Conservation (phyloP, 2,888 invertebrate genomes). For the Matsumyia berberina region DNA sequence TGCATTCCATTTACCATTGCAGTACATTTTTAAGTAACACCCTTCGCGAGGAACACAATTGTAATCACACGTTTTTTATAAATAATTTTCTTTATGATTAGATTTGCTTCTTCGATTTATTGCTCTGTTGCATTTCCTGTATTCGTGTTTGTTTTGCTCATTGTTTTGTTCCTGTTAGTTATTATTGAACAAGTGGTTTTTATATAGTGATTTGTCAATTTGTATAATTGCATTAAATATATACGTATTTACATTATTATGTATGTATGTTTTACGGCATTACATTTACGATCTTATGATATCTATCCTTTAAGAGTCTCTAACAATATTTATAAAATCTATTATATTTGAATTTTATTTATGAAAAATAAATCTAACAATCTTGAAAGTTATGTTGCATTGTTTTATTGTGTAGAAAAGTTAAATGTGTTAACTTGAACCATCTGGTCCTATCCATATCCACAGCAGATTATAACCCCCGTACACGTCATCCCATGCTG, state of each 20-base stretch:
- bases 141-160: constrained; percentile 38
- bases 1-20: constrained; percentile 45
- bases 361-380: constrained; percentile 60
- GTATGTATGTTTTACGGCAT: constrained; percentile 32
- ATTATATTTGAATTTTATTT: constrained; percentile 68
- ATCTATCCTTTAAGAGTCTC: constrained; percentile 59
- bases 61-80: not conserved
- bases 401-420: constrained; percentile 3
- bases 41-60: not conserved
- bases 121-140: constrained; percentile 15
- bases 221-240: constrained; percentile 43
- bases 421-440: too few species aligned
- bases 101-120: not conserved
- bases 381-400: constrained; percentile 21
- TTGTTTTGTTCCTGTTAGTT: constrained; percentile 31
- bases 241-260: constrained; percentile 37
- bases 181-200: constrained; percentile 3
- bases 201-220: constrained; percentile 46
- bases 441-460: too few species aligned
- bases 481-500: too few species aligned
- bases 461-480: too few species aligned
- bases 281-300: constrained; percentile 66
- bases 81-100: constrained; percentile 2
- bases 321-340: constrained; percentile 55
- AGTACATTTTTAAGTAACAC: not conserved